Base-by-base conservation (phyloP, 2,113 vertebrate species). In the Emydura subglobosa region DNA sequence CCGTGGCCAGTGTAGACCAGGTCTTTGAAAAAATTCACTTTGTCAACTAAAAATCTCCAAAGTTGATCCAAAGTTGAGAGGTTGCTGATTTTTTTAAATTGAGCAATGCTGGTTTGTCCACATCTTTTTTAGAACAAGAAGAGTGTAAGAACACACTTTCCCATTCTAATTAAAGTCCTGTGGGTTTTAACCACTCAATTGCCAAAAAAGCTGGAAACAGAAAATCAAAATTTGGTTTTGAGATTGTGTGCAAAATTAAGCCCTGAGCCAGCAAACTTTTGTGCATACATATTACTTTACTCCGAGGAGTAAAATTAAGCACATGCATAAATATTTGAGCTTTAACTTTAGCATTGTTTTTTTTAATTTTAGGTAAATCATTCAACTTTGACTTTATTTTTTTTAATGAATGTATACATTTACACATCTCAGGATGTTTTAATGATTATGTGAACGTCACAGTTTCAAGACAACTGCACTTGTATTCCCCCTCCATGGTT, bases 81-180 rank as follows among this genome's bases (percentile, higher is more conserved):
- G 31, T 86, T 39, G 47, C 59, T 34, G n/a, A 22, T 29, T 54
- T 55, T 82, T 79, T 79, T 4, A 2, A 85, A 55, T 31, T 72
- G 65, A 29, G 2, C 39, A 34, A 50, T 4, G 3, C 2, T n/a
- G 22, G 27, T n/a, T 61, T 0, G 0, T 16, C 16, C 21, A 1
- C 19, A 8, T 31, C 68, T 34, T 6, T 25, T 80, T 50, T 42
- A 39, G 19, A 7, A 72, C 39, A 11, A 5, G 13, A 25, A 74
- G 39, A 17, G 16, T 50, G 76, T 11, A 81, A 39, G 19, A 4
- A 50, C 29, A 4, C 27, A 4, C 17, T 85, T 79, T 61, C 16
- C 27, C 74, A 27, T 84, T 5, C 25, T 10, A 19, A 65, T 54
- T 31, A 19, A 5, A 7, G 2, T 13, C 2, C 2, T 0, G 1